These are phyloP conservation scores for Numida meleagris DNA, from an alignment of 2,113 vertebrate genomes.

Conservation along the genomic window DNA sequence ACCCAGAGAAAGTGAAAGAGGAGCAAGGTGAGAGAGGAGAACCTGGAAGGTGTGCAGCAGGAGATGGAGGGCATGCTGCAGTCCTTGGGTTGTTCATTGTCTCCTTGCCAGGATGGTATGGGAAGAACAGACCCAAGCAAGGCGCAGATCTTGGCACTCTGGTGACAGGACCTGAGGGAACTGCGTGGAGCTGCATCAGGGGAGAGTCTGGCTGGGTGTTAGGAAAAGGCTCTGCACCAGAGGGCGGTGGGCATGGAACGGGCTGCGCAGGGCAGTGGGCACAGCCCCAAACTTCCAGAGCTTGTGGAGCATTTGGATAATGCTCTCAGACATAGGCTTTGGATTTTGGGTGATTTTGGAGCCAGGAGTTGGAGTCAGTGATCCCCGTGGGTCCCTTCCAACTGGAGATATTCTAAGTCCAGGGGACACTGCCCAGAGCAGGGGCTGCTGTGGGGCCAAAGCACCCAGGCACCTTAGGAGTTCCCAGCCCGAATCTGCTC, in stretches of 20 bases:
- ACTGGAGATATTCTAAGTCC: background rate
- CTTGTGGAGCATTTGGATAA: too few species aligned
- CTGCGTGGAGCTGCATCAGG: too few species aligned
- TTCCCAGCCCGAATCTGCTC: background rate
- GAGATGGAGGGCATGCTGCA: background rate
- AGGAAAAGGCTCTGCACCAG: too few species aligned
- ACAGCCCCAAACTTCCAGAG: too few species aligned
- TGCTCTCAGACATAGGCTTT: too few species aligned
- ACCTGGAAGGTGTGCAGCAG: background rate
- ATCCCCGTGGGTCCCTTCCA: background rate
- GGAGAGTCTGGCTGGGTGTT: too few species aligned
- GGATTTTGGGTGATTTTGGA: background rate
- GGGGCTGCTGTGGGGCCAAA: background rate
- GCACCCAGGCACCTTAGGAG: rapidly evolving
- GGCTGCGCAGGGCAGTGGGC: too few species aligned
- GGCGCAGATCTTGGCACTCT: background rate
- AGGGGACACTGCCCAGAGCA: too few species aligned
- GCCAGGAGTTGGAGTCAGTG: background rate
- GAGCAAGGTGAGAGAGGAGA: background rate
- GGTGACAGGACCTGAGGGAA: too few species aligned
- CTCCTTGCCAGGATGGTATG: rapidly evolving
- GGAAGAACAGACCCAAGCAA: background rate
- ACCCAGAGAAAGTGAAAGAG: background rate
- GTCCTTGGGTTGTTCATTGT: rapidly evolving
- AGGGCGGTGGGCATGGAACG: too few species aligned